Conservation (phyloP, 2,113 vertebrate species). For the Engraulis encrasicolus region DNA sequence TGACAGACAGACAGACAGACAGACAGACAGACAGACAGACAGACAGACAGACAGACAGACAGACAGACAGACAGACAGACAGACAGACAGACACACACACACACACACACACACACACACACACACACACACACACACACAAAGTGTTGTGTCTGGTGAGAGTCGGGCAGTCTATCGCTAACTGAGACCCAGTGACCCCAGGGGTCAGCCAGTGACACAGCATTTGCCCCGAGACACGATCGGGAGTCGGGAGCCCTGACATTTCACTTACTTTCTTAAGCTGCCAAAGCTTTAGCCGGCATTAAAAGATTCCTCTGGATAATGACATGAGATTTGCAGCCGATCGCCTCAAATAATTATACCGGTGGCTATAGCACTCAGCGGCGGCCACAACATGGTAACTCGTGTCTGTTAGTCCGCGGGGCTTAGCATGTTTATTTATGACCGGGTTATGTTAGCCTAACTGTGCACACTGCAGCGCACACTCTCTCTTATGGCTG, state of each 20-base stretch:
- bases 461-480: too few relatives aligned
- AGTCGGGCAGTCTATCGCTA: background rate
- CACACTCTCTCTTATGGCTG: slow-evolving; percentile 41
- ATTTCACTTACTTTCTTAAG: slow-evolving; percentile 51
- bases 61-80: too few relatives aligned
- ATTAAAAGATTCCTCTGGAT: slow-evolving; percentile 67
- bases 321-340: slow-evolving; percentile 59
- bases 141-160: background rate
- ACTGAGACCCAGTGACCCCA: background rate
- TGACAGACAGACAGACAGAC: too few relatives aligned
- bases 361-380: slow-evolving; percentile 28
- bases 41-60: too few relatives aligned
- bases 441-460: slow-evolving; percentile 43
- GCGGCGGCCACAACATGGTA: slow-evolving; percentile 21
- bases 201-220: slow-evolving; percentile 31
- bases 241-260: slow-evolving; percentile 49
- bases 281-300: slow-evolving; percentile 59
- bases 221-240: slow-evolving; percentile 41
- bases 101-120: too few relatives aligned
- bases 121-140: too few relatives aligned
- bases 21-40: too few relatives aligned
- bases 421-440: slow-evolving; percentile 67
- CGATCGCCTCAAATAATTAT: slow-evolving; percentile 58
- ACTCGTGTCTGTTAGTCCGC: slow-evolving; percentile 54
- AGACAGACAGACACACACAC: too few relatives aligned